phyloP scores from a whole-genome alignment of 2,797 vertebrate species.

The Aulostomus chinensis region DNA sequence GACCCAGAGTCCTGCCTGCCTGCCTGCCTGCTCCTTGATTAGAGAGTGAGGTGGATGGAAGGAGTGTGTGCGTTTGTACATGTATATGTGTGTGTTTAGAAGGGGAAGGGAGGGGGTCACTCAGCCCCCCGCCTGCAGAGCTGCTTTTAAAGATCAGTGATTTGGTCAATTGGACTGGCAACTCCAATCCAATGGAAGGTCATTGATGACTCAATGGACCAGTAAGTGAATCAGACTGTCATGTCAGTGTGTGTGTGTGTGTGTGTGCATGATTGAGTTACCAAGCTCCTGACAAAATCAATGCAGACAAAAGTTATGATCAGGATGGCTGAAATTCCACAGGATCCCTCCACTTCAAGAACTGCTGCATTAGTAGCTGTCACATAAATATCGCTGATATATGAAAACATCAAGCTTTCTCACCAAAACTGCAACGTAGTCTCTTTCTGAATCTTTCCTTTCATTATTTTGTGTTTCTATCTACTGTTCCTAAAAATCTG shows the following conservation, averaged over 20 bases:
- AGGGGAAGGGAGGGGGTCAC: conserved; percentile 2
- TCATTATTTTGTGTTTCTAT: too few species aligned
- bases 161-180: conserved; percentile 84
- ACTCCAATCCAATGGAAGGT: conserved; percentile 77
- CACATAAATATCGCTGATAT: too few species aligned
- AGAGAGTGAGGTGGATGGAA: conserved; percentile 72
- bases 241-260: conserved; percentile 37
- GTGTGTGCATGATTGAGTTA: conserved; percentile 7
- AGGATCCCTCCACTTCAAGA: too few species aligned
- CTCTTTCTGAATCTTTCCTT: too few species aligned
- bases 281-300: conserved; percentile 42
- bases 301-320: conserved; percentile 40
- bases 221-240: conserved; percentile 64
- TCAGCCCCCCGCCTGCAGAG: conserved; percentile 57
- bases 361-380: too few species aligned
- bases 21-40: conserved; percentile 82
- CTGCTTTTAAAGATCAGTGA: conserved; percentile 85
- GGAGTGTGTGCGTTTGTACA: conserved; percentile 13
- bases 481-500: too few species aligned
- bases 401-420: too few species aligned
- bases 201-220: conserved; percentile 79
- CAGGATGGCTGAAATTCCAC: too few species aligned
- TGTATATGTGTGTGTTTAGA: conserved; percentile 35
- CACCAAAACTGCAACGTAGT: too few species aligned
- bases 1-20: conserved; percentile 78